Evolutionary conservation across 2,797 vertebrate genomes (phyloP).

Genomic region (Myotis findleyi): DNA sequence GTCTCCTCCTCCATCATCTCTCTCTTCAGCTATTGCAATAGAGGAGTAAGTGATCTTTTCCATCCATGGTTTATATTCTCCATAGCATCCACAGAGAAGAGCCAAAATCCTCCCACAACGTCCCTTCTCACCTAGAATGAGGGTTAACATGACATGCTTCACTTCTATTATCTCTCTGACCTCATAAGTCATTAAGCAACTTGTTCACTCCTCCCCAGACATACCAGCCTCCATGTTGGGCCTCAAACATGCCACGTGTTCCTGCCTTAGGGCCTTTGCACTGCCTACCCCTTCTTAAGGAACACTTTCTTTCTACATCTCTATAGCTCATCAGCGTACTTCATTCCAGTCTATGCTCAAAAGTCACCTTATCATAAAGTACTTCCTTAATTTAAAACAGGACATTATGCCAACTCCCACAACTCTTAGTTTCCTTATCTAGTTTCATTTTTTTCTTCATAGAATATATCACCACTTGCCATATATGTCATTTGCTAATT

Average conservation of each 20-base stretch:
- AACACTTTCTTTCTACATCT: background rate
- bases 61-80: background rate
- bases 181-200: background rate
- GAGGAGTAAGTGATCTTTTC: background rate
- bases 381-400: constrained; percentile 6
- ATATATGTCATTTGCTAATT: background rate
- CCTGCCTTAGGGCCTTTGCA: background rate
- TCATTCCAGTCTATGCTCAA: background rate
- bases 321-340: background rate
- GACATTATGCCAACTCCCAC: background rate
- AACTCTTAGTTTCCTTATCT: background rate
- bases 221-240: background rate
- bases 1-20: background rate
- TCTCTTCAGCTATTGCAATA: background rate
- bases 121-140: background rate
- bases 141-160: background rate
- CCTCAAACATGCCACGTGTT: background rate
- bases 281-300: background rate
- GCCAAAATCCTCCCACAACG: background rate
- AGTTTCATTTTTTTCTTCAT: background rate
- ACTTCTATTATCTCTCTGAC: background rate
- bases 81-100: background rate
- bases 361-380: background rate
- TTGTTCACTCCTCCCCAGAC: background rate
- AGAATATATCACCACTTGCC: background rate